phyloP scores from a whole-genome alignment of 2,888 invertebrate genomes.

The Linyphia triangularis region DNA sequence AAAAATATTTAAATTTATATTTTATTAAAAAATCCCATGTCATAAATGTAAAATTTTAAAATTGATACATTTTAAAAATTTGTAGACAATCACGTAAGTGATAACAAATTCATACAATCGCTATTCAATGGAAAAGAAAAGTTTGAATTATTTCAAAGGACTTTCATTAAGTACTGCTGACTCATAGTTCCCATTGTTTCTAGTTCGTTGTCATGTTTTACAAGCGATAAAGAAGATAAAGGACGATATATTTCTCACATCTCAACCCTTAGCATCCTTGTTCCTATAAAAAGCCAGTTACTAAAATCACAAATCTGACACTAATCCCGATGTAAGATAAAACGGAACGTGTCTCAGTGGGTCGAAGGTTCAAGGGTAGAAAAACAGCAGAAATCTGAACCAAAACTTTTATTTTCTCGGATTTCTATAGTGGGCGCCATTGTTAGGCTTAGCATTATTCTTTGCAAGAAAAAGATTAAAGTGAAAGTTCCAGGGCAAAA shows the following conservation, averaged over 20 bases:
- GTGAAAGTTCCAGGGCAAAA: too few species aligned
- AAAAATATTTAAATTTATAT: too few species aligned
- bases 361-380: slow-evolving; percentile 41
- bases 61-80: too few species aligned
- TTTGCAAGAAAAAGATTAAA: slow-evolving; percentile 54
- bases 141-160: too few species aligned
- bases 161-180: too few species aligned
- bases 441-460: slow-evolving; percentile 61
- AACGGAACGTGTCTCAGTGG: slow-evolving; percentile 10
- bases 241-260: background rate
- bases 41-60: too few species aligned
- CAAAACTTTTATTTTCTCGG: slow-evolving; percentile 31
- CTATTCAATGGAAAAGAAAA: too few species aligned
- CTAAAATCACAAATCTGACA: slow-evolving; percentile 59
- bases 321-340: slow-evolving; percentile 47
- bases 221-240: background rate
- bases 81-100: too few species aligned
- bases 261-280: background rate
- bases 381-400: slow-evolving; percentile 21
- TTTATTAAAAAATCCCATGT: too few species aligned
- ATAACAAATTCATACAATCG: too few species aligned
- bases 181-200: too few species aligned
- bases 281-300: slow-evolving; percentile 15
- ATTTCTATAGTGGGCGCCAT: slow-evolving; percentile 38
- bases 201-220: background rate